phyloP scores from a whole-genome alignment of 2,797 vertebrate genomes.

The Thamnophis elegans region DNA sequence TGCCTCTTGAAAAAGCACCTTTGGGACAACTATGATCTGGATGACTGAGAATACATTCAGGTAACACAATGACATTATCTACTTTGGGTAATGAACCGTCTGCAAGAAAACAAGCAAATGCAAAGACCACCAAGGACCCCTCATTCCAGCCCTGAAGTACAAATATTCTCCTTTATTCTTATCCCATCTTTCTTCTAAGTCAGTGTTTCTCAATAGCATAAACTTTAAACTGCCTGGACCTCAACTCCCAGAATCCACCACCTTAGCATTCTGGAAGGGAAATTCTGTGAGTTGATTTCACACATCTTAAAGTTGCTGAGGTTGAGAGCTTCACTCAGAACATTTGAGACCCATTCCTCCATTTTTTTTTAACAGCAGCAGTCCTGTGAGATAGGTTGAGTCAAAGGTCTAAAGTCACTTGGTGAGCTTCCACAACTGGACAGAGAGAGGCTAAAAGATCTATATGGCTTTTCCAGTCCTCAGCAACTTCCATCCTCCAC shows the following conservation, averaged over 20 bases:
- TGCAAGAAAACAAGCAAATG: not conserved
- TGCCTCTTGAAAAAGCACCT: too few species aligned
- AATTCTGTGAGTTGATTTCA: not conserved
- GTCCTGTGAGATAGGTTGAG: not conserved
- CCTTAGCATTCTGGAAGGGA: not conserved
- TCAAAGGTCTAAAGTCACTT: not conserved
- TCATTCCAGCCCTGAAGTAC: not conserved
- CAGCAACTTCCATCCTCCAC: not conserved
- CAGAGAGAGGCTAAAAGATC: not conserved
- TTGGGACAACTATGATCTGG: too few species aligned
- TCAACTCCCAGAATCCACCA: not conserved
- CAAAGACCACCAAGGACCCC: not conserved
- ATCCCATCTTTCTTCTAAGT: not conserved
- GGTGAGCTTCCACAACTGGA: not conserved
- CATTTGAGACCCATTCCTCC: not conserved
- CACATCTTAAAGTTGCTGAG: not conserved
- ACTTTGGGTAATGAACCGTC: not conserved
- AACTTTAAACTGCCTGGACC: not conserved
- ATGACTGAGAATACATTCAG: not conserved
- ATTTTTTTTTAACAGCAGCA: not conserved
- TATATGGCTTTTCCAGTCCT: not conserved
- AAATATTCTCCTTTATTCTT: not conserved
- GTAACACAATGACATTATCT: not conserved
- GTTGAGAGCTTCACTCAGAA: not conserved
- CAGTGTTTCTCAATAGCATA: not conserved